Percentiles rank a stretch among this genome's conserved stretches.
phyloP scores from a whole-genome alignment of 2,797 vertebrate species.

The Anisognathus igniventris region DNA sequence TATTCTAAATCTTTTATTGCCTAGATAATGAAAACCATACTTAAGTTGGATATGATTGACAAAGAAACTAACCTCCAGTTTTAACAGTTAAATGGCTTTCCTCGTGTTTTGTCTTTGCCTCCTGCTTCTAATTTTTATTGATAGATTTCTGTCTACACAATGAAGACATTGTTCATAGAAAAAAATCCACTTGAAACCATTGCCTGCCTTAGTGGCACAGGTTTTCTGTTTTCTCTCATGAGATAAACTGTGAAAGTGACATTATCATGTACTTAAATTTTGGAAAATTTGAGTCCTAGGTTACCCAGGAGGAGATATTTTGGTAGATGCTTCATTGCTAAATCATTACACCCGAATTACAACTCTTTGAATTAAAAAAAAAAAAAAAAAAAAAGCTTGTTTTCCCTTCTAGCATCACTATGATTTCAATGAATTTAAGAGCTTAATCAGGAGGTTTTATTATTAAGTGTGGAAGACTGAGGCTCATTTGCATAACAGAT shows the following conservation, averaged over 20 bases:
- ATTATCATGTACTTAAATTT: not conserved
- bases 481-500: not conserved
- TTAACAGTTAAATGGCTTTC: not conserved
- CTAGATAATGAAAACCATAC: slow-evolving; percentile 6
- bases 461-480: not conserved
- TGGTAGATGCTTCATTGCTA: not conserved
- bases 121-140: slow-evolving; percentile 3
- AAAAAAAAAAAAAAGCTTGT: not conserved
- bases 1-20: slow-evolving; percentile 39
- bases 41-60: not conserved
- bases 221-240: not conserved
- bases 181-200: not conserved
- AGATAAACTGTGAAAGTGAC: not conserved
- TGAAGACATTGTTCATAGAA: not conserved
- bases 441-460: not conserved
- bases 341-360: not conserved
- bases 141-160: not conserved
- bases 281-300: not conserved
- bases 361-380: not conserved
- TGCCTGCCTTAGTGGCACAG: not conserved
- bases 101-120: not conserved
- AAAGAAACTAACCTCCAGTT: not conserved
- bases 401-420: not conserved
- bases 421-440: not conserved
- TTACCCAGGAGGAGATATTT: not conserved